Evolutionary conservation across 2,888 invertebrate genomes (phyloP), one percentile per base, ranked within the genome.

Genomic region (Apamea sordens): DNA sequence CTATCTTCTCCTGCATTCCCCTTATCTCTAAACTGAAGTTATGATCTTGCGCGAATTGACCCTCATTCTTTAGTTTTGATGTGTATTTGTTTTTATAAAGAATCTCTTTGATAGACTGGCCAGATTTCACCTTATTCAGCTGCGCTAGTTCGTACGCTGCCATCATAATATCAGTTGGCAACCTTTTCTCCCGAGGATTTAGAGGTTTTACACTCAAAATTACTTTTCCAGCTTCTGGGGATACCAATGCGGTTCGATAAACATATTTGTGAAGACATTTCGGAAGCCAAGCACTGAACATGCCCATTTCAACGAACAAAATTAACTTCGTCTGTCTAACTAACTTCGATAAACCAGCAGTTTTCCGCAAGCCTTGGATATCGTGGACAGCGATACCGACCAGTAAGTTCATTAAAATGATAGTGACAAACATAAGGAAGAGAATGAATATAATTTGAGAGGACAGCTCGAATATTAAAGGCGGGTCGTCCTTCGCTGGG

Each of bases 381-480:
- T 98, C 98, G 84, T 98, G 98, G 0, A 98, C 98, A 0, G 98
- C 98, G 79, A 98, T 98, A 94, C 98, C 98, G 10, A 98, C 98
- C 0, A 98, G 96, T 5, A 98, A 95, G 95, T 98, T 98, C 98
- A 98, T 98, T 68, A 98, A 94, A 73, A 98, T 98, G 24, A 98
- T 98, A 0, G 98, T 98, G 0, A 98, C 98, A 92, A 98, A 98
- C 90, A 98, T 97, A 4, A 98, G 96, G 86, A 98, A 98, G 0
- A 98, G 94, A 36, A 98, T 98, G 90, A 98, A 98, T 24, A 98
- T 98, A 7, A 98, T 97, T 94, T 98, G 98, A 0, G 98, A 98
- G 79, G 98, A 98, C 21, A 98, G 97, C 93, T 98, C 98, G 50
- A 98, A 97, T 61, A 98, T 94, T 87, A 98, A 97, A 0, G 98